Evolutionary conservation across 2,797 vertebrate species (phyloP).

Genomic region (Cossypha caffra): DNA sequence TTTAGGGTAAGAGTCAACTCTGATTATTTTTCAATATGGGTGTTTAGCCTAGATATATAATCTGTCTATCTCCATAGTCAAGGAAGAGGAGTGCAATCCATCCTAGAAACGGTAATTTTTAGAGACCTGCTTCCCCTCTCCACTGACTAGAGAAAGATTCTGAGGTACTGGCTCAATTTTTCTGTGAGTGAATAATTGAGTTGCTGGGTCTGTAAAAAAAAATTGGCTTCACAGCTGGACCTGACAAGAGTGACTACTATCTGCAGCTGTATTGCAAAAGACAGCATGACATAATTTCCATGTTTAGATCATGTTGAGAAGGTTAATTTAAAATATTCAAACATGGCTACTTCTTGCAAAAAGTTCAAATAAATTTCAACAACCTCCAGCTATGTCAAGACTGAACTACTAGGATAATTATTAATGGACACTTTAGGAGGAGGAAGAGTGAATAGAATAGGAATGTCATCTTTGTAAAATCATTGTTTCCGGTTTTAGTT

Average conservation of each 20-base stretch:
- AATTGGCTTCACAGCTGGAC: not conserved
- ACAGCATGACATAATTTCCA: not conserved
- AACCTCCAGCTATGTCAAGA: not conserved
- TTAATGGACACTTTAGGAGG: not conserved
- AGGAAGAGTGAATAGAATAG: not conserved
- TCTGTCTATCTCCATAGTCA: not conserved
- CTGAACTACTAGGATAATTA: not conserved
- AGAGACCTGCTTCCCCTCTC: not conserved
- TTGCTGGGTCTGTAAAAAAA: not conserved
- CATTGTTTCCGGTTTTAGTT: not conserved
- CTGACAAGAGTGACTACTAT: not conserved
- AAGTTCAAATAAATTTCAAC: not conserved
- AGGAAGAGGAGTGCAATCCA: not conserved
- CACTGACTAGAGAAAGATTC: not conserved
- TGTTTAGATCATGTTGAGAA: not conserved
- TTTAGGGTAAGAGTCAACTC: not conserved
- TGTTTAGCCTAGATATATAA: not conserved
- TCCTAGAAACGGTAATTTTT: not conserved
- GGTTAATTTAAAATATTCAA: not conserved
- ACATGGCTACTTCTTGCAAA: not conserved
- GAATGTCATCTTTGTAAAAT: not conserved
- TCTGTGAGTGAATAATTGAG: not conserved
- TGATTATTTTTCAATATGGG: not conserved
- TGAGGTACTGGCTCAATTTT: not conserved
- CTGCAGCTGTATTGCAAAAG: not conserved